Percentiles rank a stretch among this genome's conserved stretches.
phyloP scores from a whole-genome alignment of 2,113 vertebrate genomes.

The Seriola dumerili region DNA sequence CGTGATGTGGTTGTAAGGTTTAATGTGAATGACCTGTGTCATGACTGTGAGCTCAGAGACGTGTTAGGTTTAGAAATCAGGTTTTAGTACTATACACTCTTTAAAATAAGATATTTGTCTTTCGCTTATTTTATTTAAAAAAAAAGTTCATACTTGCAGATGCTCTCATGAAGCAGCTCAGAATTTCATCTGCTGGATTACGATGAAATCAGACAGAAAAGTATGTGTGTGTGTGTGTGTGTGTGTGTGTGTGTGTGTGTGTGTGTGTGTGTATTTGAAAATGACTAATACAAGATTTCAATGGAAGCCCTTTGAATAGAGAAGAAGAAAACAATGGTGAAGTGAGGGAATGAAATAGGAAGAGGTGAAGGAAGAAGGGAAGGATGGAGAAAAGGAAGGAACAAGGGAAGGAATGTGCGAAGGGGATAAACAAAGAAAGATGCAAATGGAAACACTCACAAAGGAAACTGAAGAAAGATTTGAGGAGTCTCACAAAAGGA shows the following conservation, averaged over 20 bases:
- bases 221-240: conserved; percentile 7
- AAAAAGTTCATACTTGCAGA: neutral
- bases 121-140: conserved; percentile 9
- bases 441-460: neutral
- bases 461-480: neutral
- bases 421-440: neutral
- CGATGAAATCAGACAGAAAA: conserved; percentile 1
- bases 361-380: neutral
- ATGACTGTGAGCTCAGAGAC: conserved; percentile 3
- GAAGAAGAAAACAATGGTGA: neutral
- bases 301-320: conserved; percentile 1
- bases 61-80: conserved; percentile 6
- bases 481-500: neutral
- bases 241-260: conserved; percentile 3
- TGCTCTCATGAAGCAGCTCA: neutral
- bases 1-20: conserved; percentile 11
- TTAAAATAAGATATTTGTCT: neutral
- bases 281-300: neutral
- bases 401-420: neutral
- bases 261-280: conserved; percentile 1
- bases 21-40: conserved; percentile 25
- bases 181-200: conserved; percentile 5
- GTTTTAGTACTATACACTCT: neutral
- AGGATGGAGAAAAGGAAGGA: neutral
- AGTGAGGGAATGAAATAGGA: conserved; percentile 4